Base-by-base conservation (phyloP, 1,140 invertebrate species). In the Nephotettix cincticeps region DNA sequence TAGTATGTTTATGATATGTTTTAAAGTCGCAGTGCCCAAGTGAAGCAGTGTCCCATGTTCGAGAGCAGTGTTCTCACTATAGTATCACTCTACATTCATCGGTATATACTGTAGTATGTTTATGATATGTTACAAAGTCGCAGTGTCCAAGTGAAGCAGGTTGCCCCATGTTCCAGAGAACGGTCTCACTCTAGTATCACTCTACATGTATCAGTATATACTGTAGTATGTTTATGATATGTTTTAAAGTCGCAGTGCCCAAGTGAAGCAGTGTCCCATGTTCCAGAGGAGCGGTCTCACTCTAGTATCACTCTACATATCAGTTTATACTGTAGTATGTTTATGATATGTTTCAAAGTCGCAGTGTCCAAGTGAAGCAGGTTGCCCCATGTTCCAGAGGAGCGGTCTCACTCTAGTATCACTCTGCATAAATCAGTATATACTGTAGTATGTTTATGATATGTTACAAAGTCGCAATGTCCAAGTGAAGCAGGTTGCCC, bases 91-190 rank as follows among this genome's bases (percentile, higher is more conserved):
- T n/a, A n/a, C n/a, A n/a, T n/a, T n/a, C 19, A 45, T 23, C n/a
- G 70, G 3, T 73, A 36, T 54, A n/a, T 21, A 32, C 51, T n/a
- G n/a, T n/a, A n/a, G n/a, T 36, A 36, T 36, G 32, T 14, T 36
- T 36, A 36, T 36, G n/a, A 36, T 14, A 4, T 36, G 32, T 36
- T 36, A 14, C 14, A 58, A 36, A 21, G 56, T 75, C 51, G 43
- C 32, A 29, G 28, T 65, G 43, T 61, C 61, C 56, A 61, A 58
- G 40, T 70, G 51, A 56, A 56, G 19, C 51, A 70, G 58, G 58
- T 61, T 61, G 69, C 36, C 51, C 28, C 43, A 9, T 80, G 71
- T 72, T 74, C 3, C 78, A 84, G 82, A 79, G 80, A 76, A 78
- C 36, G 19, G 43, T 0, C n/a, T n/a, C n/a, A n/a, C n/a, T n/a